These are phyloP conservation scores for Panulirus ornatus DNA, from an alignment of 1,140 invertebrate species.

Conservation along the genomic window DNA sequence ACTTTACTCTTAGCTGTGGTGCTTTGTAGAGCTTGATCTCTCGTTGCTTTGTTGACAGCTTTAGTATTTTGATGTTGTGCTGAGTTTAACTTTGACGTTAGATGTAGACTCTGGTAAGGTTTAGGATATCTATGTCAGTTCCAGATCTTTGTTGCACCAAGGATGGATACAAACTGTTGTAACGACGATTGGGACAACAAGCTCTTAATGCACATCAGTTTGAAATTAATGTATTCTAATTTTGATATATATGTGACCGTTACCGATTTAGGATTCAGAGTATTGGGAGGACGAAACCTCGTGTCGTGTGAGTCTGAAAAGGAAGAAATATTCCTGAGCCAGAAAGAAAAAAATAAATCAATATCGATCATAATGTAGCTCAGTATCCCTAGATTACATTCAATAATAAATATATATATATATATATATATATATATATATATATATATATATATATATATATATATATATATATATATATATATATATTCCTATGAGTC, in stretches of 20 bases:
- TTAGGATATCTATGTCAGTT: too few species aligned
- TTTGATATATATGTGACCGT: neutral
- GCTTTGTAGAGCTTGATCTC: too few species aligned
- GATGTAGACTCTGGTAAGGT: too few species aligned
- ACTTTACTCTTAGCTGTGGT: neutral
- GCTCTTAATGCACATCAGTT: neutral
- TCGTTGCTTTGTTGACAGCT: too few species aligned
- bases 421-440: constrained; percentile 33
- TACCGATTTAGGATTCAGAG: neutral
- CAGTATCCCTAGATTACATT: neutral
- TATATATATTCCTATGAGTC: too few species aligned
- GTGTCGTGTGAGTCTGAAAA: neutral
- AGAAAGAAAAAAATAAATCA: constrained; percentile 1
- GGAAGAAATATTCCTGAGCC: neutral
- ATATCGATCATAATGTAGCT: neutral
- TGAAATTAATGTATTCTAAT: neutral
- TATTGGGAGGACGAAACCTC: neutral
- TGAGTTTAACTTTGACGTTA: too few species aligned
- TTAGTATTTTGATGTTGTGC: too few species aligned
- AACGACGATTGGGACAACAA: neutral
- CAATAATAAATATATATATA: neutral
- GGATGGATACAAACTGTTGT: too few species aligned
- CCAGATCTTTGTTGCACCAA: too few species aligned
- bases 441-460: constrained; percentile 37
- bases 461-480: neutral